Conservation (phyloP, 2,797 vertebrate species). For the Meda fulgida region DNA sequence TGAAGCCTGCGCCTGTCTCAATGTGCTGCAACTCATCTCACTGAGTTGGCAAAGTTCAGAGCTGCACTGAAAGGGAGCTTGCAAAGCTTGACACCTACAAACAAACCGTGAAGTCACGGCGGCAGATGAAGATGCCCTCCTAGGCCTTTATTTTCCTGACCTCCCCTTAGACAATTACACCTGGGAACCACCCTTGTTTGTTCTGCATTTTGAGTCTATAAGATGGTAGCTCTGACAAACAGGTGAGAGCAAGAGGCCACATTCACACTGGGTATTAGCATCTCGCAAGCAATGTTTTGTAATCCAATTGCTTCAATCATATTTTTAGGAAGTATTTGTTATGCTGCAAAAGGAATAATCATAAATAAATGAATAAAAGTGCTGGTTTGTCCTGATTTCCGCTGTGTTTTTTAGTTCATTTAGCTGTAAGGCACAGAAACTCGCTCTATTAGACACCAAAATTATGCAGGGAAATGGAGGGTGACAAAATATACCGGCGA, state of each 20-base stretch:
- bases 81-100: slow-evolving; percentile 25
- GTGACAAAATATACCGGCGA: slow-evolving; percentile 24
- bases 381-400: background rate
- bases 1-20: slow-evolving; percentile 26
- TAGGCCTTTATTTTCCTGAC: slow-evolving; percentile 9
- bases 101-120: background rate
- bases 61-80: background rate
- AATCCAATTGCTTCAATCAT: background rate
- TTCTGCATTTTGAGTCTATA: slow-evolving; percentile 45
- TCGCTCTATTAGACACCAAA: background rate
- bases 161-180: slow-evolving; percentile 25
- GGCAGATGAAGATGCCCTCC: slow-evolving; percentile 12
- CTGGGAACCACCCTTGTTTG: background rate
- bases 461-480: background rate
- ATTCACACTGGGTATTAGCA: background rate
- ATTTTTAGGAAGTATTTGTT: background rate
- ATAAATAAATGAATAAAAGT: slow-evolving; percentile 8
- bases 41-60: slow-evolving; percentile 29
- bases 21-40: slow-evolving; percentile 44
- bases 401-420: background rate
- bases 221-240: slow-evolving; percentile 41
- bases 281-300: background rate
- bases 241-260: background rate
- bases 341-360: background rate
- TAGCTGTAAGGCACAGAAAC: background rate